phyloP scores from a whole-genome alignment of 1,140 invertebrate species.

The Cepaea nemoralis region DNA sequence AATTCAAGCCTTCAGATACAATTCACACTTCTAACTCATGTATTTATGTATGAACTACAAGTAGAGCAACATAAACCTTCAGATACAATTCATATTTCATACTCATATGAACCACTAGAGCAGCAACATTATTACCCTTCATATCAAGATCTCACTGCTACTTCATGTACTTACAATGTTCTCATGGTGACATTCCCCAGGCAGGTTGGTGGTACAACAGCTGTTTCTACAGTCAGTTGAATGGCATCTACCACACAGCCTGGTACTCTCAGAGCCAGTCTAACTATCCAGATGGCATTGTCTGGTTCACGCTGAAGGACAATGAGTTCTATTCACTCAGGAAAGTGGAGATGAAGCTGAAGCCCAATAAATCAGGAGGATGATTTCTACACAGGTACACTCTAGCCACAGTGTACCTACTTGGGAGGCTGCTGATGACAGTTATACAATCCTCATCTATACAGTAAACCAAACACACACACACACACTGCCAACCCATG shows the following conservation, averaged over 20 bases:
- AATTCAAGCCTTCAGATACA: no score
- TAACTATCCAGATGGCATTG: slow-evolving; percentile 73
- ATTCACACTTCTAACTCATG: no score
- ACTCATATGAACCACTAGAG: no score
- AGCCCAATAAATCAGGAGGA: slow-evolving; percentile 42
- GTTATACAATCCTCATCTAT: neutral
- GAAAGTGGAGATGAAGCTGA: slow-evolving; percentile 74
- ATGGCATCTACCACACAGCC: slow-evolving; percentile 75
- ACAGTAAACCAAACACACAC: no score
- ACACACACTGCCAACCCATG: no score
- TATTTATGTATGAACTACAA: no score
- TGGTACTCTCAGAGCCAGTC: slow-evolving; percentile 62
- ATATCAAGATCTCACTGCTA: no score
- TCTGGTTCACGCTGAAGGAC: slow-evolving; percentile 77
- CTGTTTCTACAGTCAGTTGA: slow-evolving; percentile 78
- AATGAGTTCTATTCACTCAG: slow-evolving; percentile 74
- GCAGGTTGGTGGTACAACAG: slow-evolving; percentile 80
- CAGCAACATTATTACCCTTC: no score
- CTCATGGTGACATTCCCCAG: slow-evolving; percentile 11
- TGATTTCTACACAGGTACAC: neutral
- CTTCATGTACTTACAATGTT: no score
- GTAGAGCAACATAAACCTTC: no score
- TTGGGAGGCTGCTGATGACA: neutral
- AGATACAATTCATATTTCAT: no score
- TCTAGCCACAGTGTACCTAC: neutral